Evolutionary conservation across 64 coral and sea anemone species (phyloP), one percentile per base, ranked within the genome.

Genomic region (Pachyseris speciosa): DNA sequence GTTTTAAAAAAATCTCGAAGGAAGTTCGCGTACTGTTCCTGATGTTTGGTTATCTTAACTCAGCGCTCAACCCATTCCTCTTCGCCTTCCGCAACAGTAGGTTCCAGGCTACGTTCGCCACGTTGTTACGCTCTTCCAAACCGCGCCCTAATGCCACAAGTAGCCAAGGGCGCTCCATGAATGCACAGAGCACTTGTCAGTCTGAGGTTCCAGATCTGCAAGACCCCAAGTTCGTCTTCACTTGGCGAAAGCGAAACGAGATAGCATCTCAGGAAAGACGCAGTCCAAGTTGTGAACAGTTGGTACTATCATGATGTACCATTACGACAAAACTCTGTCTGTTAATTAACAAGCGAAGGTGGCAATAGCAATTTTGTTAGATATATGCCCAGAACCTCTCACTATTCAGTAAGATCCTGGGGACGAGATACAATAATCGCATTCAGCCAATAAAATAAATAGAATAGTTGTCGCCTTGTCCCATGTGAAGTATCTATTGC

Each of bases 41-140:
- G n/a, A 74, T 91, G 89, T 81, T 91, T 34, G 89, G 89, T 2
- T 91, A 91, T 57, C 89, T 91, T 7, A 91, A 91, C 36, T 91
- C 89, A 0, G 89, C 89, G 25, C 67, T 91, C n/a, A 91, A 91
- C 17, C 89, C 89, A 31, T 91, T 84, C 41, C 89, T 91, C 31
- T 84, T 91, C 31, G 68, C 89, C 2, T 91, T 91, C 49, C 78
- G 85, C 8, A 72, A 88, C 69, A 57, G 2, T 1, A 53, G 36
- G 43, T 74, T 55, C 30, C 38, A 86, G 7, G 61, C 83, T 32
- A 50, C 83, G 63, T 44, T 49, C 16, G 43, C 25, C 0, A 7
- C 20, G 20, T 8, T 86, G 39, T 8, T 67, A 11, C 38, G 1
- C 31, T 34, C 61, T 7, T 5, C 47, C 4, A 86, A 32, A 67